Conservation (phyloP, 2,888 invertebrate species). For the Acanthosoma haemorrhoidale region DNA sequence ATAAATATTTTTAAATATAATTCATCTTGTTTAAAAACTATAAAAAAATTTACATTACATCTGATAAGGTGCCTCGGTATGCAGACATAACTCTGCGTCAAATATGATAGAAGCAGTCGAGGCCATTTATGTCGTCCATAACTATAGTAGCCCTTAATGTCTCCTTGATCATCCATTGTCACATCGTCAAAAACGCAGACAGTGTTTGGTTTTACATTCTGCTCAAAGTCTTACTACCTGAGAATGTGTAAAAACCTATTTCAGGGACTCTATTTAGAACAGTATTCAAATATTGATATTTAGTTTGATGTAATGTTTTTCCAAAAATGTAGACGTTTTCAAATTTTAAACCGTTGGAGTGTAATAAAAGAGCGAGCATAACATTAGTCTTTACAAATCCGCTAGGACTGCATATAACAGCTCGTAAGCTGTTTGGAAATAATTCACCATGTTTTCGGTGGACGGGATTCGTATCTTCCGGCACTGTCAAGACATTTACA, state of each 20-base stretch:
- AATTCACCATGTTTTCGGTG: too few relatives aligned
- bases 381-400: too few relatives aligned
- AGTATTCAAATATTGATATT: background rate
- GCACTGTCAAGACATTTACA: too few relatives aligned
- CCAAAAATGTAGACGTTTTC: too few relatives aligned
- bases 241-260: background rate
- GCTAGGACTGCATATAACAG: too few relatives aligned
- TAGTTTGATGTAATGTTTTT: background rate
- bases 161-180: background rate
- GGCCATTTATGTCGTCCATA: background rate
- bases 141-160: background rate
- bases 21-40: background rate
- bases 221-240: background rate
- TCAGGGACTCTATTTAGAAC: background rate
- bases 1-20: background rate
- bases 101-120: background rate
- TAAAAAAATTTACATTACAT: background rate
- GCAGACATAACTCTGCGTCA: background rate
- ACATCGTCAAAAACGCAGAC: slow-evolving; percentile 7
- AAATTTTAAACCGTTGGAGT: too few relatives aligned
- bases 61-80: slow-evolving; percentile 3
- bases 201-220: background rate
- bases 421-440: too few relatives aligned
- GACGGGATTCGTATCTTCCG: too few relatives aligned
- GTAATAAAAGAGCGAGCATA: too few relatives aligned